These are phyloP conservation scores for Apis cerana DNA, from an alignment of 1,140 invertebrate genomes.

Conservation along the genomic window DNA sequence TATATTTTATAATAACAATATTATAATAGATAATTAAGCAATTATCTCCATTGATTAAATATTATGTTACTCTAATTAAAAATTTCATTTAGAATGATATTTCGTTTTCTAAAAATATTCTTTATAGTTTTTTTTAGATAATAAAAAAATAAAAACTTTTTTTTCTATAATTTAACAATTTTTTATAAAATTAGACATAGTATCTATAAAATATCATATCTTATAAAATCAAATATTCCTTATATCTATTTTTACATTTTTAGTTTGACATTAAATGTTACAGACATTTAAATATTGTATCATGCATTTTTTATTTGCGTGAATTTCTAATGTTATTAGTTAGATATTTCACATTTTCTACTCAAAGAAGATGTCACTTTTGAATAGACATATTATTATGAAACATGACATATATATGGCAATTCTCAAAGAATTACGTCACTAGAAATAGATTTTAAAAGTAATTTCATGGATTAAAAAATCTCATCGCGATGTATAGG, in stretches of 20 bases:
- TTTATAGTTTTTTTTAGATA: no score
- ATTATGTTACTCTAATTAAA: no score
- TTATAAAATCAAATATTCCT: not conserved
- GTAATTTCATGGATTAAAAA: not conserved
- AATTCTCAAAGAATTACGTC: conserved; percentile 5
- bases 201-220: not conserved
- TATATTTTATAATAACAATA: no score
- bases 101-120: not conserved
- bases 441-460: conserved; percentile 4
- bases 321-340: not conserved
- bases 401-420: not conserved
- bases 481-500: not conserved
- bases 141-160: not conserved
- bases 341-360: not conserved
- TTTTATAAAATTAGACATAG: not conserved
- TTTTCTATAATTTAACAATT: no score
- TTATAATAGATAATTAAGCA: not conserved
- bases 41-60: no score
- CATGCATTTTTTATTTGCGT: not conserved
- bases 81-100: not conserved
- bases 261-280: not conserved
- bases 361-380: not conserved
- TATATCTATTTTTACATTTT: no score
- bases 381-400: not conserved
- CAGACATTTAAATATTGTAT: conserved; percentile 11